Conservation (phyloP, 2,888 invertebrate genomes). For the Drosophila lutescens region DNA sequence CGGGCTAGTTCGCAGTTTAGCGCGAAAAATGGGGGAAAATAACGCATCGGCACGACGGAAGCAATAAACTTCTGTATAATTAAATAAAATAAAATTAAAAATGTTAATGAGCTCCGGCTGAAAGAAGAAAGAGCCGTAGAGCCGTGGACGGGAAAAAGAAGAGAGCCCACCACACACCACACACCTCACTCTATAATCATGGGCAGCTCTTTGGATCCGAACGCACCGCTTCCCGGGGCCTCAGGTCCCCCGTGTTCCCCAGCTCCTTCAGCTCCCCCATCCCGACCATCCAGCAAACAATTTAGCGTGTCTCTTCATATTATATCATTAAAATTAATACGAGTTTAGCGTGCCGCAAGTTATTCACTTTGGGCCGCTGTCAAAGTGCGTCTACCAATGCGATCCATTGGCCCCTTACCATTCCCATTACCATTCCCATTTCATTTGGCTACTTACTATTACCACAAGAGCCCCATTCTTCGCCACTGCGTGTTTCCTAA, state of each 20-base stretch:
- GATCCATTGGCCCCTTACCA: conserved; percentile 8
- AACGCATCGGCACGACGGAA: conserved; percentile 74
- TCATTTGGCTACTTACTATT: background rate
- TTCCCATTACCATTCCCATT: background rate
- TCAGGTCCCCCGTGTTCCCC: background rate
- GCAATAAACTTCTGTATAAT: conserved; percentile 78
- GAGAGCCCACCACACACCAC: background rate
- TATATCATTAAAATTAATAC: conserved; percentile 81
- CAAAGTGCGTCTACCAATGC: conserved; percentile 42
- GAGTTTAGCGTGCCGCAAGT: conserved; percentile 71
- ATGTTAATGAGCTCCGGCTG: conserved; percentile 67
- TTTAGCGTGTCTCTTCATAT: conserved; percentile 76
- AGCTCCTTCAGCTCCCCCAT: background rate
- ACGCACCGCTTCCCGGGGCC: conserved; percentile 11
- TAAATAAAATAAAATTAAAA: conserved; percentile 81
- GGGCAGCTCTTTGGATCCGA: conserved; percentile 14
- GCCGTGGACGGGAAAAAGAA: background rate
- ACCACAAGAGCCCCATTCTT: background rate
- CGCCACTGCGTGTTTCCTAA: conserved; percentile 50
- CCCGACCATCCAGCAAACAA: conserved; percentile 62
- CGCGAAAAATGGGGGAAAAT: conserved; percentile 49
- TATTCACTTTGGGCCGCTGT: conserved; percentile 46
- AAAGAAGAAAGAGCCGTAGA: background rate
- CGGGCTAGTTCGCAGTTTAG: conserved; percentile 70
- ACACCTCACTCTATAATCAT: conserved; percentile 30